Evolutionary conservation across 2,797 vertebrate genomes (phyloP).

Genomic region (Sciurus vulgaris): DNA sequence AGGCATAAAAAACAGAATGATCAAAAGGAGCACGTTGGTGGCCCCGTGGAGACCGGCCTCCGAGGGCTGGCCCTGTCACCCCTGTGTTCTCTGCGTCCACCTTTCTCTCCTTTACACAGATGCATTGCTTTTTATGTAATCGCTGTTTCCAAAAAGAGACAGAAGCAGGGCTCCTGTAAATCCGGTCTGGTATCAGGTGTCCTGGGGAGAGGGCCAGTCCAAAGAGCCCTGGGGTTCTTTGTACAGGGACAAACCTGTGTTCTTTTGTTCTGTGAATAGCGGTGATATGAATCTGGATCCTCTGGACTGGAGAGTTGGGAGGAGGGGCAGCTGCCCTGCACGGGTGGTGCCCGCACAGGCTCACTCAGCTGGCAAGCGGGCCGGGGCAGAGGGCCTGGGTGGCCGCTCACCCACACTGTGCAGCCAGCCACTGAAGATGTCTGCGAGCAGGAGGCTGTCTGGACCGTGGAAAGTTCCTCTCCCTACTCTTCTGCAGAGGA

Average conservation of each 20-base stretch:
- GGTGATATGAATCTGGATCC: neutral
- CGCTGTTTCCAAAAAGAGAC: constrained; percentile 59
- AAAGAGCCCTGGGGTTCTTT: constrained; percentile 40
- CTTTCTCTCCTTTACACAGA: neutral
- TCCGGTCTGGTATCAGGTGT: neutral
- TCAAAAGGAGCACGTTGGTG: neutral
- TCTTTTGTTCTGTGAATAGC: constrained; percentile 55
- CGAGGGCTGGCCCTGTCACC: neutral
- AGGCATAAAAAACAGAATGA: neutral
- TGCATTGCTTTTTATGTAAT: neutral
- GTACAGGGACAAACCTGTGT: neutral
- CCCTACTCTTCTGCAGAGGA: neutral
- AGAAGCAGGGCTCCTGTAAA: constrained; percentile 35
- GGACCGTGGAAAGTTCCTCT: neutral
- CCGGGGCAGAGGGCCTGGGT: neutral
- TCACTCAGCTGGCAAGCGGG: constrained; percentile 24
- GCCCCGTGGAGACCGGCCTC: neutral
- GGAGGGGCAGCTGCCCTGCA: neutral
- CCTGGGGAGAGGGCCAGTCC: constrained; percentile 12
- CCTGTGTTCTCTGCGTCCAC: neutral
- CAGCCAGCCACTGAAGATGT: constrained; percentile 49
- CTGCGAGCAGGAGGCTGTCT: neutral
- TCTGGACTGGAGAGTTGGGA: neutral
- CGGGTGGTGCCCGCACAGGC: accelerated
- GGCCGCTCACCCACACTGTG: neutral